Evolutionary conservation across 2,888 invertebrate species (phyloP), one percentile per base, ranked within the genome.

Genomic region (Magallana nippona): DNA sequence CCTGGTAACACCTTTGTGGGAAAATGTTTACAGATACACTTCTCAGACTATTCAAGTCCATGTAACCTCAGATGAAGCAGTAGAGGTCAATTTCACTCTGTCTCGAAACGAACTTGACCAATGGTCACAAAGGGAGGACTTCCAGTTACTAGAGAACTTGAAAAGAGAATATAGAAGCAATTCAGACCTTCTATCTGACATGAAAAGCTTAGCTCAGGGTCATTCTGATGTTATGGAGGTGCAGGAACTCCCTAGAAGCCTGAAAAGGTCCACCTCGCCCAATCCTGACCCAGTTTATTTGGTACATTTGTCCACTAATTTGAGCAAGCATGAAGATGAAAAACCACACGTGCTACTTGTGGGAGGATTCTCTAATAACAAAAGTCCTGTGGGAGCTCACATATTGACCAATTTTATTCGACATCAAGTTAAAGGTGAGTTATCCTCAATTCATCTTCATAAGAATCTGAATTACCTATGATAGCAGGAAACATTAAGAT

Each of bases 331-430:
- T 82, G 86, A 89, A 55, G 78, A 83, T 15, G 83, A 90, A 1
- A 98, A 98, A 94, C 96, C 97, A 91, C 97, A 97, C 92, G 95
- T 98, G 19, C 96, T 97, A 0, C 94, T 98, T n/a, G 95, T 97
- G 55, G 98, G 98, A 86, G 97, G 97, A 82, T 85, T 94, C 79
- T 71, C 19, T 71, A 90, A 92, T 85, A 93, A 92, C 15, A 93
- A 93, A 83, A 92, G 94, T 55, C 92, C 92, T 22, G 89, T 94
- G 10, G 91, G 93, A 8, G 89, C 89, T 10, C 94, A 94, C 84
- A 89, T 94, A 82, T 84, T 93, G 15, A 86, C 94, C 44, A 89
- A 94, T 80, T 95, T 98, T 89, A 97, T 97, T 0, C 96, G 97
- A 0, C 98, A 98, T 94, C 94, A 98, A 27, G 94, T 96, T 44